These are phyloP conservation scores for Chaetops frenatus DNA, from an alignment of 2,113 vertebrate genomes.

Conservation along the genomic window DNA sequence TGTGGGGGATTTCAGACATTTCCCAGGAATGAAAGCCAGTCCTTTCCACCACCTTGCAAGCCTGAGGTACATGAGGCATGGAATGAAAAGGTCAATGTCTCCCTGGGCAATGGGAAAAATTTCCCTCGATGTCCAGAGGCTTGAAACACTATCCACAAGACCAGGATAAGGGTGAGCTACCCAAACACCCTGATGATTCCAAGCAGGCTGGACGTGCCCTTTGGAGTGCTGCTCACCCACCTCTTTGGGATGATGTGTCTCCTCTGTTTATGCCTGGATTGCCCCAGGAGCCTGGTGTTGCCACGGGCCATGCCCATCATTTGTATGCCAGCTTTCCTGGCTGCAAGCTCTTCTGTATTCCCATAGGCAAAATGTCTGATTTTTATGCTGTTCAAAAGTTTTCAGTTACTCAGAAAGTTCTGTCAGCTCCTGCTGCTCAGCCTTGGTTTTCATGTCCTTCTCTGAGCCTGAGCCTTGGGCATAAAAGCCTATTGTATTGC, in stretches of 20 bases:
- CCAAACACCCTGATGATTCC: background rate
- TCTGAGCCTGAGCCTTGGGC: background rate
- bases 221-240: background rate
- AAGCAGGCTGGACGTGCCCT: background rate
- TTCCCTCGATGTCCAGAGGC: background rate
- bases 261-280: background rate
- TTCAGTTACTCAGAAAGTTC: background rate
- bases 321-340: background rate
- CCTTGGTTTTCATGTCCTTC: background rate
- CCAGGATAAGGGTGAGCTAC: background rate
- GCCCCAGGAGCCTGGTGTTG: background rate
- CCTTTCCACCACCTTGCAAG: background rate
- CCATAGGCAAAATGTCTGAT: background rate
- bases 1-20: background rate
- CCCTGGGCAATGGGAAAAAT: background rate
- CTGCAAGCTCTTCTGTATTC: background rate
- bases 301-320: accelerated
- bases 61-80: background rate
- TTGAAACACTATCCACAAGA: background rate
- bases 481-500: background rate
- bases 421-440: background rate
- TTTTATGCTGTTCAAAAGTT: background rate
- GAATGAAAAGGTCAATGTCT: background rate
- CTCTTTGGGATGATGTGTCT: background rate
- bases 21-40: background rate